Percentiles rank a stretch among this genome's conserved stretches.
Conservation (phyloP, 2,113 vertebrate genomes). For the Thomomys bottae region DNA sequence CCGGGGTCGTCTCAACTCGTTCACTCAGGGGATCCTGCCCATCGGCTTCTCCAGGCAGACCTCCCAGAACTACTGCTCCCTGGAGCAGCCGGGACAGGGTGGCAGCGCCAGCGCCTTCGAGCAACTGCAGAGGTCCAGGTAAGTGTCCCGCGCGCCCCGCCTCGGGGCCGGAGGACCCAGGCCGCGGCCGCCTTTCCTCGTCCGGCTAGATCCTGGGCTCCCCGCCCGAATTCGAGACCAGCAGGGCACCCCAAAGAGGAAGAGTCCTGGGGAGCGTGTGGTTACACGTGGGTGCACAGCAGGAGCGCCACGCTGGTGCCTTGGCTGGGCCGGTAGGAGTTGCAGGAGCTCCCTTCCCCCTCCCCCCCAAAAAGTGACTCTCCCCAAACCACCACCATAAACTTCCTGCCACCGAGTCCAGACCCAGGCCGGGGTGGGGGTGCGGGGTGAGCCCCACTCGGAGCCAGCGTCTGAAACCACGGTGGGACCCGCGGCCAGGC, state of each 20-base stretch:
- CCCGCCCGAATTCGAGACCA: not conserved
- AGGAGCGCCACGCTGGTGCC: not conserved
- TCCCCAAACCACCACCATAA: not conserved
- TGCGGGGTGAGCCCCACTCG: not conserved
- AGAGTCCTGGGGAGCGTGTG: not conserved
- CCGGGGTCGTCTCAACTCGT: constrained; percentile 94
- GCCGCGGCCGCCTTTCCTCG: not conserved
- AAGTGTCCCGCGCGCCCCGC: constrained; percentile 67
- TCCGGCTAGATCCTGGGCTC: not conserved
- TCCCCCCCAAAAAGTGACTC: no score
- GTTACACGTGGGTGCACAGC: not conserved
- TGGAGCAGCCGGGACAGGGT: constrained; percentile 88
- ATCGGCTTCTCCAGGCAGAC: constrained; percentile 87
- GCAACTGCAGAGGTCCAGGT: constrained; percentile 94
- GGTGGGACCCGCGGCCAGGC: not conserved
- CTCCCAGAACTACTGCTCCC: constrained; percentile 87
- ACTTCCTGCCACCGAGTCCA: not conserved
- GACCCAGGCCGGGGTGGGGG: not conserved
- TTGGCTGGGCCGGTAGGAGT: not conserved
- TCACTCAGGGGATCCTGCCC: constrained; percentile 95
- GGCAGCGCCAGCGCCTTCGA: constrained; percentile 87
- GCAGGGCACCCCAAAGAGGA: not conserved
- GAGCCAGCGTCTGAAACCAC: not conserved
- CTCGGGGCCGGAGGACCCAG: not conserved
- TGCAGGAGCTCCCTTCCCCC: not conserved